Evolutionary conservation across 53 echinoderm and acorn worm species (phyloP).

Genomic region (Mesocentrotus franciscanus): DNA sequence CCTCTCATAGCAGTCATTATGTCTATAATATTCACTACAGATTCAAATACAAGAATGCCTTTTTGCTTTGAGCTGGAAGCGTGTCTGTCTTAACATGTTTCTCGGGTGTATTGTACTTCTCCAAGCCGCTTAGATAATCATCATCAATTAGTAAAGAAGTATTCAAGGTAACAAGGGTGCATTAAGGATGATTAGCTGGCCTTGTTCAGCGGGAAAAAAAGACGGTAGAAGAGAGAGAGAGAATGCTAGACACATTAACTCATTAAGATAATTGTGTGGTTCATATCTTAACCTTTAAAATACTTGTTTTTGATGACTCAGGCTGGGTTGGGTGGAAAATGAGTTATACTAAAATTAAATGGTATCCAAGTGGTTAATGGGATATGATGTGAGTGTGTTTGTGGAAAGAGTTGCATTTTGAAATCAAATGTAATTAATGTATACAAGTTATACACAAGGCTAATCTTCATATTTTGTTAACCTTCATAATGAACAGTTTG

Average conservation of each 20-base stretch:
- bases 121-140: background rate
- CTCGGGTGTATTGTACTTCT: conserved; percentile 11
- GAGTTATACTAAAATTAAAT: no score
- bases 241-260: conserved; percentile 46
- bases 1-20: no score
- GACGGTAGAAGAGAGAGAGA: background rate
- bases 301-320: no score
- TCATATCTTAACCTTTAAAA: background rate
- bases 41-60: background rate
- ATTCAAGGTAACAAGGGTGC: background rate
- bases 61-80: background rate
- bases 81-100: background rate
- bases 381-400: no score
- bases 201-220: background rate
- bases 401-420: no score
- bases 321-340: no score
- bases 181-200: conserved; percentile 32
- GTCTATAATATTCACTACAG: background rate
- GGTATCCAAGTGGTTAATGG: no score
- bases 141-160: conserved; percentile 23
- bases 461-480: no score
- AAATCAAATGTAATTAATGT: no score
- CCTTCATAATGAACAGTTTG: no score
- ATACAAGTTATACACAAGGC: no score
- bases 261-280: conserved; percentile 34